Evolutionary conservation across 2,113 vertebrate species (phyloP), one percentile per base, ranked within the genome.

Genomic region (Sisor rabdophorus): DNA sequence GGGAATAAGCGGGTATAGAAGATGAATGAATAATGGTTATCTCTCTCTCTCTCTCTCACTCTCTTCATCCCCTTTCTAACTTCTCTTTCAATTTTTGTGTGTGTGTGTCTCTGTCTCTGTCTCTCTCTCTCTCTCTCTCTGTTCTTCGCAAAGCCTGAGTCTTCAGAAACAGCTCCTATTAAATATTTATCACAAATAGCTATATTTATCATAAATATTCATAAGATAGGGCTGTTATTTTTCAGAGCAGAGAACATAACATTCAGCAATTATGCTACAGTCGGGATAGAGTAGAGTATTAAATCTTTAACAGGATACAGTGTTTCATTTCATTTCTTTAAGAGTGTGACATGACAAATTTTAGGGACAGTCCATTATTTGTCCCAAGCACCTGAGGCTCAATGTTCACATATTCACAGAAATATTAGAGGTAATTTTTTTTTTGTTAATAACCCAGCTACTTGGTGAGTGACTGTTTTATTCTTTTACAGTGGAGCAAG

Each of bases 151-250:
- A 71, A 54, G 61, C 80, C 71, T 26, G 76, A 85, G 78, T 78
- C 70, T 65, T 65, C 81, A 79, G 73, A 86, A 85, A 82, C 68
- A 85, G 84, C 78, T 84, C 83, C 76, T 76, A 89, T 90, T 56
- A 87, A 86, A 89, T 88, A 88, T 90, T 85, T 88, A 89, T 86
- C 59, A 83, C 76, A 88, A 87, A 90, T 86, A 86, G 83, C 76
- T 81, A 80, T 75, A 87, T 88, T 84, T 79, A 70, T 85, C 80
- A 89, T 87, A 90, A 89, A 90, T 89, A 89, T 90, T 89, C 82
- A 88, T 87, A 79, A 80, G 73, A 73, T 76, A 81, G 65, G 83
- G 71, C 79, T 79, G 83, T 84, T 84, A 82, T 84, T 80, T 85
- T 84, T 83, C 82, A 80, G 79, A 69, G 50, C 16, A 58, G 58